These are phyloP conservation scores for Eriosoma lanigerum DNA, from an alignment of 1,140 invertebrate genomes.

Conservation along the genomic window DNA sequence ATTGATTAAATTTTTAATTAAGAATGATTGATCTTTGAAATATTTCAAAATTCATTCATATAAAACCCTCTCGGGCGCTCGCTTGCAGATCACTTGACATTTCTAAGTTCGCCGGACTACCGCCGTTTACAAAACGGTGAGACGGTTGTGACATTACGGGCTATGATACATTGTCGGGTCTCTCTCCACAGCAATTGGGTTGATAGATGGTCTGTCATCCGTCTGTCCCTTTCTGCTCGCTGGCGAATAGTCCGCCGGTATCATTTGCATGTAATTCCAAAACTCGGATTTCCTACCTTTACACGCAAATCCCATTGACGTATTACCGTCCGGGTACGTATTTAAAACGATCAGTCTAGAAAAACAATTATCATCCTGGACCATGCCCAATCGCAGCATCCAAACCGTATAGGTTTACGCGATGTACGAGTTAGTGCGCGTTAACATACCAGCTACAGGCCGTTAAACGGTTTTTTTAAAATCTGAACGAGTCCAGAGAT, in stretches of 20 bases:
- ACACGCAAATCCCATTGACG: neutral
- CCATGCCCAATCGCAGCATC: no score
- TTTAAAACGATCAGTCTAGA: no score
- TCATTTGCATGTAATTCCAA: constrained; percentile 36
- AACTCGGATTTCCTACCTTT: neutral
- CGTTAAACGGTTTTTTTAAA: no score
- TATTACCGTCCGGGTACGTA: neutral
- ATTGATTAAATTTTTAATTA: constrained; percentile 22
- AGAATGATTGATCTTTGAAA: constrained; percentile 18
- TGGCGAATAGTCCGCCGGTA: constrained; percentile 26
- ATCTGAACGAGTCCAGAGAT: no score
- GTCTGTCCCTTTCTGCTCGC: constrained; percentile 8
- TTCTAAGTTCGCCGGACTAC: neutral
- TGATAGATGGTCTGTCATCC: constrained; percentile 37
- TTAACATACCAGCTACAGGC: no score
- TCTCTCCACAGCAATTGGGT: neutral
- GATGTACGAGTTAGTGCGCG: no score
- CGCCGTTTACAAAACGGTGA: constrained; percentile 29
- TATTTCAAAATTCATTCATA: constrained; percentile 18
- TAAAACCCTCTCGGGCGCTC: neutral
- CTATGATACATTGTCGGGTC: constrained; percentile 37
- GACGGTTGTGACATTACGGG: constrained; percentile 15
- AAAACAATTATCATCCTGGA: constrained; percentile 19
- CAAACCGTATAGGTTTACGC: no score
- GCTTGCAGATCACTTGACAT: constrained; percentile 24